Conservation (phyloP, 2,113 vertebrate species). For the Ctenodactylus gundi region DNA sequence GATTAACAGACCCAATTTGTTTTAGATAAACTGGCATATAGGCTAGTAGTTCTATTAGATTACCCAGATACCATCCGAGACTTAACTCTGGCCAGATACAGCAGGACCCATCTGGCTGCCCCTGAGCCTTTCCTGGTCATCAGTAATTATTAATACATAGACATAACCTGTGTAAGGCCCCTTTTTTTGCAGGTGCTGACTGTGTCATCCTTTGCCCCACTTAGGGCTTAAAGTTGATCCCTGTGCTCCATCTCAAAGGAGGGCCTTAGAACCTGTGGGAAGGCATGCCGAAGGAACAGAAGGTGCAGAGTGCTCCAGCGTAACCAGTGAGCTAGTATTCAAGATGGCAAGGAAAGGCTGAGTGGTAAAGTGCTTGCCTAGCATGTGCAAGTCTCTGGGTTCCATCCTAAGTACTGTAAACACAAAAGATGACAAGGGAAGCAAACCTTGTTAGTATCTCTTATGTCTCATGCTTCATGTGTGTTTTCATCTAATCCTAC, state of each 20-base stretch:
- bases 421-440: background rate
- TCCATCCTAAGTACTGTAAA: background rate
- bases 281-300: background rate
- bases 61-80: background rate
- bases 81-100: background rate
- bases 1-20: background rate
- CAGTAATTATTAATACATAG: background rate
- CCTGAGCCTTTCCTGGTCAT: background rate
- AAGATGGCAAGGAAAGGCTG: background rate
- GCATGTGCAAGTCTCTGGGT: background rate
- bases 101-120: background rate
- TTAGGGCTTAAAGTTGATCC: background rate
- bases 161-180: background rate
- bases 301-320: background rate
- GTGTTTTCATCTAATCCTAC: background rate
- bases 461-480: background rate
- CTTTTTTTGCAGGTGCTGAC: background rate
- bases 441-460: background rate
- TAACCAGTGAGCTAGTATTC: background rate
- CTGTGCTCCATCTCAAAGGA: background rate
- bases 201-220: background rate
- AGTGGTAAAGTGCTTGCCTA: background rate
- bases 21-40: background rate
- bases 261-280: background rate
- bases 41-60: background rate